Base-by-base conservation (phyloP, 2,888 invertebrate genomes). In the Tipula lateralis region DNA sequence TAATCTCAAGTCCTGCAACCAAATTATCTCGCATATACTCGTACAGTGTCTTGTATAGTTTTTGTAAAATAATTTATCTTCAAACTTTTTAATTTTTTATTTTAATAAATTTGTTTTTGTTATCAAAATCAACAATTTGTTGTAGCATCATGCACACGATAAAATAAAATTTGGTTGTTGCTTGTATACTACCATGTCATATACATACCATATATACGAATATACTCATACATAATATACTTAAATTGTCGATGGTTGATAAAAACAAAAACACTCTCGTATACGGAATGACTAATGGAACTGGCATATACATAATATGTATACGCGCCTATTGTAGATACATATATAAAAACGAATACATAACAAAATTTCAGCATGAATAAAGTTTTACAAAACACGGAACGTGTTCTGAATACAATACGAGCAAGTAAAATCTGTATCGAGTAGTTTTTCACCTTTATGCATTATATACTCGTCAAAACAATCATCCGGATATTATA, bases 401-500 rank as follows among this genome's bases (percentile, higher is more conserved):
- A 66, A 66, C 66, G 66, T 66, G 66, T 6, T 66, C 24, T 19
- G 66, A 66, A 66, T 66, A 66, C 24, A 24, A 24, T 66, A 66
- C 24, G 9, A 9, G 24, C 24, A 19, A 6, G 24, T 24, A 66
- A 19, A 66, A 66, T 66, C 66, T 66, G 9, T 24, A 24, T 12
- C 1, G 24, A 19, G 24, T 66, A 66, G 12, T 66, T 66, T 66
- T 66, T 66, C 66, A 66, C 66, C 66, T 66, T 24, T 66, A 66
- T 24, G 66, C 12, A 9, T 66, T 66, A 66, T 66, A 50, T 66
- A 66, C 24, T 66, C 66, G 66, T 66, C 66, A 66, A 66, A 24
- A 66, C 66, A 66, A 24, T 66, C 66, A 24, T 66, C 66, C 66
- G 66, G 66, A 66, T 66, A 66, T 66, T 66, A 66, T 24, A 66